phyloP scores from a whole-genome alignment of 2,888 invertebrate species.

The Leptopterna dolabrata region DNA sequence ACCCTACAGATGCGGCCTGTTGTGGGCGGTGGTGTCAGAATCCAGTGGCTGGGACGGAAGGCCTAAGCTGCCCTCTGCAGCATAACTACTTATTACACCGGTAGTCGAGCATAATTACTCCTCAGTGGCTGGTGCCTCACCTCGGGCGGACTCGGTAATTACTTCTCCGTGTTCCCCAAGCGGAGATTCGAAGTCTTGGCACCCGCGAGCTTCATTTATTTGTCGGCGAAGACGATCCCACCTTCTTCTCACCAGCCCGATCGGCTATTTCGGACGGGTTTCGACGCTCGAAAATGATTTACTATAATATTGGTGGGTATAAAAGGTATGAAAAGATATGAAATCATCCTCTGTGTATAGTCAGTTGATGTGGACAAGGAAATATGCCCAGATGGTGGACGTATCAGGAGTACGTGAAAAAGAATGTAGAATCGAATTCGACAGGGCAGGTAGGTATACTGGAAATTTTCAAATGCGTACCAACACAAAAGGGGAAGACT shows the following conservation, averaged over 20 bases:
- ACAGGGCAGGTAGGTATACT: too few relatives aligned
- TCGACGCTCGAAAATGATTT: neutral
- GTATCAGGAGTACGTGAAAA: too few relatives aligned
- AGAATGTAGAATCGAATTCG: too few relatives aligned
- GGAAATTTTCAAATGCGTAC: too few relatives aligned
- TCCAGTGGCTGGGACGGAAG: neutral
- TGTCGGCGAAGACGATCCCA: neutral
- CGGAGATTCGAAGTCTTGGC: neutral
- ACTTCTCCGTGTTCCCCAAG: neutral
- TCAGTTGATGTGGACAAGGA: too few relatives aligned
- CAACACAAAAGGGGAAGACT: too few relatives aligned
- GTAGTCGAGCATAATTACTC: slow-evolving; percentile 24
- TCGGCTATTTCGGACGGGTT: neutral
- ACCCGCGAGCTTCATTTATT: neutral
- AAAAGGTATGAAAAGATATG: too few relatives aligned
- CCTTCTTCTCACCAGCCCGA: neutral
- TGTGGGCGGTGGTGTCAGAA: neutral
- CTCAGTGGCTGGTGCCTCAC: neutral
- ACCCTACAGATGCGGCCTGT: neutral
- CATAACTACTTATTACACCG: slow-evolving; percentile 9
- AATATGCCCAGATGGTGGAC: too few relatives aligned
- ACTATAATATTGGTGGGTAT: neutral
- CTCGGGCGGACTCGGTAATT: slow-evolving; percentile 10
- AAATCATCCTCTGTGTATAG: too few relatives aligned
- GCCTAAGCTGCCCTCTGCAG: neutral